Evolutionary conservation across 2,888 invertebrate genomes (phyloP).

Genomic region (Gymnosoma rotundatum): DNA sequence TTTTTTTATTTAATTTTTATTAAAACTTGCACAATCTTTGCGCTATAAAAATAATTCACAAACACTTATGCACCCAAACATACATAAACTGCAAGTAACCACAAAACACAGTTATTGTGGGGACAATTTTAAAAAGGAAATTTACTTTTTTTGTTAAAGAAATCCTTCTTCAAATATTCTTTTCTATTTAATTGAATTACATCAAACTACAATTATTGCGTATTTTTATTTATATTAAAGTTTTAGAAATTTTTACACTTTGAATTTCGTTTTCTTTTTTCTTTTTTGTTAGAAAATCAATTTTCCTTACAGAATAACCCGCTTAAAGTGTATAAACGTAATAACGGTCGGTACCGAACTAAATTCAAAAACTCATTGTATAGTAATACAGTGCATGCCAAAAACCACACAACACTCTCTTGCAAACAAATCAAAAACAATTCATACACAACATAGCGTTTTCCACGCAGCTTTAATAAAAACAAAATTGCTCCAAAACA

Average conservation of each 20-base stretch:
- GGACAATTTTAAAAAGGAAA: neutral
- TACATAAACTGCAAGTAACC: neutral
- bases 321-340: constrained; percentile 73
- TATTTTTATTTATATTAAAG: neutral
- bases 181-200: too few species aligned
- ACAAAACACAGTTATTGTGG: constrained; percentile 6
- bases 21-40: constrained; percentile 18
- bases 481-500: constrained; percentile 51
- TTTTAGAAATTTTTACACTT: constrained; percentile 31
- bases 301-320: constrained; percentile 8
- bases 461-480: constrained; percentile 59
- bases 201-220: too few species aligned
- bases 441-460: constrained; percentile 52
- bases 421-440: neutral
- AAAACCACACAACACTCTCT: constrained; percentile 24
- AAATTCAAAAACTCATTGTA: constrained; percentile 58
- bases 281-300: constrained; percentile 17
- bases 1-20: neutral
- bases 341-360: constrained; percentile 80
- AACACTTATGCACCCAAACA: neutral
- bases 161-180: too few species aligned
- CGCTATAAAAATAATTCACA: neutral
- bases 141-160: constrained; percentile 8
- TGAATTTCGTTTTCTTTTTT: constrained; percentile 24
- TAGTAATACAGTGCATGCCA: constrained; percentile 52